Evolutionary conservation across 2,113 vertebrate species (phyloP), one percentile per base, ranked within the genome.

Genomic region (Romanogobio albipinnatus): DNA sequence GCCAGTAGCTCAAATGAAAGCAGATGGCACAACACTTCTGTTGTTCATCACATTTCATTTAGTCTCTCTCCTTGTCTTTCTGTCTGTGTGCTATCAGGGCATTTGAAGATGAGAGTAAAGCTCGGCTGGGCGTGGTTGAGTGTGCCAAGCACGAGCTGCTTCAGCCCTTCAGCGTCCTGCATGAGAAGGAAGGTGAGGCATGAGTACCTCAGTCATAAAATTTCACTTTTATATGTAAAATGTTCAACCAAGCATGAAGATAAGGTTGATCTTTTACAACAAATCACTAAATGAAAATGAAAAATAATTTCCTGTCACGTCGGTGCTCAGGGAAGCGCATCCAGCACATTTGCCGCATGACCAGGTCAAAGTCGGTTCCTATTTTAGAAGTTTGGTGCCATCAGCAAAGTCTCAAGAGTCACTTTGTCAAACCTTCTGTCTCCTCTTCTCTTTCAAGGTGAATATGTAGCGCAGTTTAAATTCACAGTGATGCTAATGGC

Each of bases 401-500:
- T 78, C 56, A 43, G 29, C 76, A 61, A n/a, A n/a, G 56, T 79
- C n/a, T 45, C 39, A 15, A 24, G 43, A 62, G 36, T 66, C 26
- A 78, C 24, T 61, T 39, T 15, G 66, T 26, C 68, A 36, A 49
- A n/a, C 47, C 47, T 19, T 76, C 24, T 59, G 29, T 75, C 39
- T 33, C 10, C 24, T 81, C 6, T 86, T 88, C 6, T 85, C 58
- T 74, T 53, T 68, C 13, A 88, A 99, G 98, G 97, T 15, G 98
- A 99, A 92, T 95, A 95, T 59, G 97, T 99, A 43, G 98, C 97
- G 36, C 97, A 99, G 95, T 99, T 99, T 93, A 99, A 99, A 92
- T 99, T 99, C 94, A 99, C 98, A 22, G 97, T 99, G 92, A 92
- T 99, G 66, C 94, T 99, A 86, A 99, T 99, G 98, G 96, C 97